phyloP scores from a whole-genome alignment of 1,140 invertebrate genomes.

The Leptopilina boulardi region DNA sequence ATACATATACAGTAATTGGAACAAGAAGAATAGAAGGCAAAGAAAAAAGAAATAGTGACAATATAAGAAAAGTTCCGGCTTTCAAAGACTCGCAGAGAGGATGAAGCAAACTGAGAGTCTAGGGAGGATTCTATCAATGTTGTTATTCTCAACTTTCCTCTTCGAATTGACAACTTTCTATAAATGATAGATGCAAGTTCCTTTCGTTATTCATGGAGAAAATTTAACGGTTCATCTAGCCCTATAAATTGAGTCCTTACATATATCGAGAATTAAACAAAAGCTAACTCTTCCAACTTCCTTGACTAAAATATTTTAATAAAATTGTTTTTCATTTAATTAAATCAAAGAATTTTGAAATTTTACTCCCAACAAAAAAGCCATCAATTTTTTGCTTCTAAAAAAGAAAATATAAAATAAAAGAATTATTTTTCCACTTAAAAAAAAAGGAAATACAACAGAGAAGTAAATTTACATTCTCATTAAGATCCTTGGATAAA shows the following conservation, averaged over 20 bases:
- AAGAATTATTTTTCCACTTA: too few relatives aligned
- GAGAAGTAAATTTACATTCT: neutral
- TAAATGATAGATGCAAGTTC: neutral
- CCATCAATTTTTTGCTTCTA: too few relatives aligned
- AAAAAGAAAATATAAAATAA: too few relatives aligned
- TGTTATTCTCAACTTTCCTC: constrained; percentile 11
- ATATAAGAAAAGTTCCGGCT: neutral
- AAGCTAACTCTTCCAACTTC: constrained; percentile 19
- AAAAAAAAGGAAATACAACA: neutral
- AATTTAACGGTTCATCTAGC: constrained; percentile 18
- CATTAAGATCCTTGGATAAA: neutral
- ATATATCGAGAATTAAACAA: neutral
- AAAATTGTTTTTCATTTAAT: neutral
- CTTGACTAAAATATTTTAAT: neutral
- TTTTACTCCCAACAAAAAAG: too few relatives aligned
- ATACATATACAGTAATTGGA: too few relatives aligned
- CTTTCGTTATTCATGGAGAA: neutral
- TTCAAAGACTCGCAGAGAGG: neutral
- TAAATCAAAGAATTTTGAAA: neutral
- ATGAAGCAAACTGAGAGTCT: neutral
- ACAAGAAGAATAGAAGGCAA: neutral
- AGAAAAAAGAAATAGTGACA: neutral
- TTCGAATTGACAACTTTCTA: neutral
- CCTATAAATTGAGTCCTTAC: neutral
- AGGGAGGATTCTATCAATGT: constrained; percentile 23